phyloP scores from a whole-genome alignment of 2,888 invertebrate genomes.

The Pherbina coryleti region DNA sequence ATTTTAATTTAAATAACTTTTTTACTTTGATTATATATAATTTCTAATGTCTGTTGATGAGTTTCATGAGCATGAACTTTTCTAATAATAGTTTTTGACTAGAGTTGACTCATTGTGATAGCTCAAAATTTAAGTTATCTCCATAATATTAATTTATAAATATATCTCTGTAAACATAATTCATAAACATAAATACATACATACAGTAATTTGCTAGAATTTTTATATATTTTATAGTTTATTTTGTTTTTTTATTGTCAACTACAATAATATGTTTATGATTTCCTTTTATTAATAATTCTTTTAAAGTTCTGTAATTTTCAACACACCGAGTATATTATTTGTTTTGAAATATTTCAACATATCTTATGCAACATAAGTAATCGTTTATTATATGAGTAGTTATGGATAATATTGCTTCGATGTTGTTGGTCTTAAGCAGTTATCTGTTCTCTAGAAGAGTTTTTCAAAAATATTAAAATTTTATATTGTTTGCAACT shows the following conservation, averaged over 20 bases:
- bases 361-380: slow-evolving; percentile 20
- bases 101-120: slow-evolving; percentile 44
- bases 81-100: slow-evolving; percentile 38
- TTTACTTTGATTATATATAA: no score
- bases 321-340: not conserved
- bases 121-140: not conserved
- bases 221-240: not conserved
- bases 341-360: not conserved
- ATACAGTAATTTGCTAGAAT: not conserved
- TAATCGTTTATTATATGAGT: slow-evolving; percentile 21
- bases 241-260: slow-evolving; percentile 6
- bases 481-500: not conserved
- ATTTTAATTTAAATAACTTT: no score
- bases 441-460: not conserved
- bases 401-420: slow-evolving; percentile 38
- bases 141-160: not conserved
- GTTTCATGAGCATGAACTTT: not conserved
- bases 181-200: not conserved
- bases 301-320: slow-evolving; percentile 15
- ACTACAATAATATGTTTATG: slow-evolving; percentile 19
- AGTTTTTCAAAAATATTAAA: slow-evolving; percentile 11
- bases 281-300: not conserved
- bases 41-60: no score
- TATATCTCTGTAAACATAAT: not conserved
- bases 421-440: slow-evolving; percentile 37